Conservation (phyloP, 2,888 invertebrate genomes). For the Cistogaster globosa region DNA sequence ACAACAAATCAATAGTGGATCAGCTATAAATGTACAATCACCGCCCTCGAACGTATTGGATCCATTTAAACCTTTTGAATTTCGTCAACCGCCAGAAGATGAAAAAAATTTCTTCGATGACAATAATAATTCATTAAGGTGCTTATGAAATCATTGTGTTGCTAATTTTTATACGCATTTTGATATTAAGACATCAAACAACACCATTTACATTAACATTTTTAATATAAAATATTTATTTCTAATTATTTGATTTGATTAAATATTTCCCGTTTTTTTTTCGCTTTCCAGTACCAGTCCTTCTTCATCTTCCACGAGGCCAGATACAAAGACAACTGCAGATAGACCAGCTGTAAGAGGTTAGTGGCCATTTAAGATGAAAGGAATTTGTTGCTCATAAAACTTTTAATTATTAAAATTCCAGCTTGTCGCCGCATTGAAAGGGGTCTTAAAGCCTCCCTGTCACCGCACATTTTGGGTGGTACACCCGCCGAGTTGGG, state of each 20-base stretch:
- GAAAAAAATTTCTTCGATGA: conserved; percentile 51
- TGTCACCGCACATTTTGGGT: conserved; percentile 77
- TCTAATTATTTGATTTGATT: background rate
- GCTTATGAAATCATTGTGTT: conserved; percentile 30
- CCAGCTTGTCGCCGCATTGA: conserved; percentile 70
- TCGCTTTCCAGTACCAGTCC: conserved; percentile 1
- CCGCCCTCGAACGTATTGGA: conserved; percentile 61
- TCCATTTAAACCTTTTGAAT: conserved; percentile 75
- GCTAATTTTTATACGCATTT: background rate
- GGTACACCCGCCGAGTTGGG: conserved; percentile 76
- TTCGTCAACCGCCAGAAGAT: conserved; percentile 66
- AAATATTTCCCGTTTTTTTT: background rate
- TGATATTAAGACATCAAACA: conserved; percentile 11
- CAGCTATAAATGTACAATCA: conserved; percentile 40
- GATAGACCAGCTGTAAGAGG: conserved; percentile 74
- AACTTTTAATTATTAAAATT: background rate
- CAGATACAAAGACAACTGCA: background rate
- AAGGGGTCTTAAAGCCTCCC: conserved; percentile 23
- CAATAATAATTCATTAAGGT: conserved; percentile 60
- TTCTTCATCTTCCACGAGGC: background rate
- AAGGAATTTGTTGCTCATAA: background rate
- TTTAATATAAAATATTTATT: background rate
- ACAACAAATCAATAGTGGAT: conserved; percentile 1
- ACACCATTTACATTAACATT: background rate
- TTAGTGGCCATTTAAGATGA: conserved; percentile 41